These are phyloP conservation scores for Drosophila colorata DNA, from an alignment of 2,888 invertebrate species.

Conservation along the genomic window DNA sequence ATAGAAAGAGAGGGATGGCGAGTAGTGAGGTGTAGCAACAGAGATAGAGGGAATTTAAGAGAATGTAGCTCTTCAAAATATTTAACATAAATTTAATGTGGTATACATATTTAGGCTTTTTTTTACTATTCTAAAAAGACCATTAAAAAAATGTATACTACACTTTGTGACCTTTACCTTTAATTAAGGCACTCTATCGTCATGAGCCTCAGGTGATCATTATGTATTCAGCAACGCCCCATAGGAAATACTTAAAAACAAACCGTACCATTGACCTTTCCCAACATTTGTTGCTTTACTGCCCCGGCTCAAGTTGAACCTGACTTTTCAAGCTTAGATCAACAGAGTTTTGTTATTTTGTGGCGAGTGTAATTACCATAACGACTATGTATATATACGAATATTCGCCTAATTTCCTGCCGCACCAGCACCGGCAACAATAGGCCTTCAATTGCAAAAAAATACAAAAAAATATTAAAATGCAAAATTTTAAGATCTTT, in stretches of 20 bases:
- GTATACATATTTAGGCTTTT: background rate
- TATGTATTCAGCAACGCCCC: conserved; percentile 42
- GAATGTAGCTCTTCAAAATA: too few relatives aligned
- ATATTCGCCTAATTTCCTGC: conserved; percentile 55
- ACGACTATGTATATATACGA: conserved; percentile 46
- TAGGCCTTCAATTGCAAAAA: conserved; percentile 63
- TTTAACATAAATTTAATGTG: too few relatives aligned
- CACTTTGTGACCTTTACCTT: conserved; percentile 32
- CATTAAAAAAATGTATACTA: background rate
- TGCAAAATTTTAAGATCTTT: conserved; percentile 39
- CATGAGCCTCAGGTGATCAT: conserved; percentile 31
- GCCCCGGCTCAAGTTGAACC: conserved; percentile 33
- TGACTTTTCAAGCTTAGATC: conserved; percentile 56
- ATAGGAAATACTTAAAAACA: conserved; percentile 29
- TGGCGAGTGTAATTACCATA: conserved; percentile 68
- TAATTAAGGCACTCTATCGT: conserved; percentile 23
- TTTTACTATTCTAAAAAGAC: background rate
- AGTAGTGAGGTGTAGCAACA: too few relatives aligned
- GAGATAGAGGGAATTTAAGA: background rate
- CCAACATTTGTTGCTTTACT: conserved; percentile 28
- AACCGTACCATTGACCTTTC: conserved; percentile 50
- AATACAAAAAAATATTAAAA: conserved; percentile 17
- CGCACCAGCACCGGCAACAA: conserved; percentile 2
- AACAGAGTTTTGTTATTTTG: conserved; percentile 47
- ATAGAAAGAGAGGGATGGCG: background rate